Percentiles rank a stretch among this genome's conserved stretches.
Conservation (phyloP, 2,797 vertebrate species). For the Nyctalus aviator region DNA sequence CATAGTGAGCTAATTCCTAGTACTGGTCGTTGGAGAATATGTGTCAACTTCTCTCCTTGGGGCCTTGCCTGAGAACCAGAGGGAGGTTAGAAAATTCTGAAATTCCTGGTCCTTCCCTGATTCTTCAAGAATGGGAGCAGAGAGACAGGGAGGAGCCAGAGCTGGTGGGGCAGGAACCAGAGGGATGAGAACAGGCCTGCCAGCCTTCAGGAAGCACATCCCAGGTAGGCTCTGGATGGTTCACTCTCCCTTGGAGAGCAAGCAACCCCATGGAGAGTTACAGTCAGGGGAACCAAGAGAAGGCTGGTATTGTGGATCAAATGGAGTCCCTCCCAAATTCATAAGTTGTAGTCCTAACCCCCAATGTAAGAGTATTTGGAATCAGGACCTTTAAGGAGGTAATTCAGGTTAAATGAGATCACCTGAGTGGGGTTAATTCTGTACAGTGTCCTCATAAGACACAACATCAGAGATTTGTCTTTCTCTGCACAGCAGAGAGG, state of each 20-base stretch:
- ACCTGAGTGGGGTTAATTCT: neutral
- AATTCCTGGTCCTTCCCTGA: neutral
- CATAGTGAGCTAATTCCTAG: neutral
- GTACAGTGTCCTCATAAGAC: neutral
- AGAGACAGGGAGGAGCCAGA: too few relatives aligned
- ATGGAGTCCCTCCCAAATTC: neutral
- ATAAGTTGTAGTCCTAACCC: neutral
- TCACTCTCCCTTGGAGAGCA: neutral
- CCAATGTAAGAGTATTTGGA: neutral
- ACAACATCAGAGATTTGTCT: neutral
- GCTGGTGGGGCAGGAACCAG: neutral
- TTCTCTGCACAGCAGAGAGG: neutral
- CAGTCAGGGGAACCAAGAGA: neutral
- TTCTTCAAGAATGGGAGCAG: too few relatives aligned
- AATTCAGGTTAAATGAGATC: neutral
- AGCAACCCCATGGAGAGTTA: neutral
- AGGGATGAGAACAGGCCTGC: too few relatives aligned
- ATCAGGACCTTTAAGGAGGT: neutral
- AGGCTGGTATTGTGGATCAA: neutral
- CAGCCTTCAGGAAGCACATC: neutral
- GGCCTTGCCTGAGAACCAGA: neutral
- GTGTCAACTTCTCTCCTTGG: neutral
- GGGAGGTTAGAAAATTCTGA: neutral
- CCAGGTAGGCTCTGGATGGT: neutral
- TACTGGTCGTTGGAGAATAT: neutral